Conservation (phyloP, 2,113 vertebrate genomes). For the Gallinago undulata region DNA sequence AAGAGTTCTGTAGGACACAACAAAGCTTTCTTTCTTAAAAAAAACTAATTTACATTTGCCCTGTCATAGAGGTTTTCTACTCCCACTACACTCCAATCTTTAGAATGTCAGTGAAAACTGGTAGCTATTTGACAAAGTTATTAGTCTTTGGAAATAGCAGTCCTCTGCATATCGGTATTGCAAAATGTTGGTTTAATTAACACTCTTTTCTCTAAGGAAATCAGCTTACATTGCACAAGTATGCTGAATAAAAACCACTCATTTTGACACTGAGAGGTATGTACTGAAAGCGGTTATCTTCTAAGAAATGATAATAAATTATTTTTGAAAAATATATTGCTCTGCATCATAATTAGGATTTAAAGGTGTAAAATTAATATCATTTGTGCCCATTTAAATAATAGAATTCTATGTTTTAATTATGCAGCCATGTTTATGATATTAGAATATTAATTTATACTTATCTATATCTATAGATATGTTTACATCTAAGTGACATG, state of each 20-base stretch:
- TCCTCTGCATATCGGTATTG: not conserved
- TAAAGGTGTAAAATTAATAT: not conserved
- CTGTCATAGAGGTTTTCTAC: not conserved
- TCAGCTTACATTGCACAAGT: not conserved
- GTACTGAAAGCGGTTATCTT: not conserved
- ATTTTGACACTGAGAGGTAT: not conserved
- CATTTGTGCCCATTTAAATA: not conserved
- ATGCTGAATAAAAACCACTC: not conserved
- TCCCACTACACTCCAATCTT: not conserved
- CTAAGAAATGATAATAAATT: not conserved
- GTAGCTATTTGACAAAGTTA: not conserved
- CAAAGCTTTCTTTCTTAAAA: not conserved
- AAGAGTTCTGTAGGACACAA: not conserved
- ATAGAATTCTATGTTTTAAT: not conserved
- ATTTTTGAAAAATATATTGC: not conserved
- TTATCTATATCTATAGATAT: not conserved
- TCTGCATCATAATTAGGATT: not conserved
- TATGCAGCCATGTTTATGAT: not conserved
- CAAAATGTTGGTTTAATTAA: conserved; percentile 30
- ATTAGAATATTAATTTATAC: not conserved
- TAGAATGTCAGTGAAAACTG: not conserved
- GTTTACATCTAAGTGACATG: not conserved
- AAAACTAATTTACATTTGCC: not conserved
- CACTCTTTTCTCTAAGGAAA: conserved; percentile 1
- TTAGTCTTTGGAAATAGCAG: not conserved